Evolutionary conservation across 1,140 invertebrate genomes (phyloP).

Genomic region (Melanaphis sacchari): DNA sequence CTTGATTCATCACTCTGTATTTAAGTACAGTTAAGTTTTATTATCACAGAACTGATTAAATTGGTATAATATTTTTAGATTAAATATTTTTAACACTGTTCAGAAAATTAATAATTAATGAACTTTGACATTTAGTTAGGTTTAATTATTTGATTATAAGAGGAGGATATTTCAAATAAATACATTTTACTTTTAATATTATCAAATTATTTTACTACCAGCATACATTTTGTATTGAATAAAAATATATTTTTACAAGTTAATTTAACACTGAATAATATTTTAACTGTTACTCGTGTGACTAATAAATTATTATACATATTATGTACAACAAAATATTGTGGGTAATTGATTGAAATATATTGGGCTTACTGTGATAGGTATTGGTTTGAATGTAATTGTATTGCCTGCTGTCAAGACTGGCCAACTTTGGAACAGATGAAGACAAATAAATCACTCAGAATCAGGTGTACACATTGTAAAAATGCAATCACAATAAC

Average conservation of each 20-base stretch:
- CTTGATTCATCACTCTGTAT: no score
- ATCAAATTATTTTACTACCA: no score
- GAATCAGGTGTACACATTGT: constrained; percentile 69
- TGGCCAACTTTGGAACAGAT: constrained; percentile 84
- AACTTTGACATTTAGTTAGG: background rate
- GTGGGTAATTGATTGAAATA: background rate
- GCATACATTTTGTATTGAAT: background rate
- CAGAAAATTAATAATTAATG: background rate
- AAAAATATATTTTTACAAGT: background rate
- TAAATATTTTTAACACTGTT: background rate
- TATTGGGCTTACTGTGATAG: constrained; percentile 63
- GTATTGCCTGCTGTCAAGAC: constrained; percentile 79
- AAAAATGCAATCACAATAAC: constrained; percentile 70
- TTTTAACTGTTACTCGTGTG: no score
- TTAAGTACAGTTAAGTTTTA: no score
- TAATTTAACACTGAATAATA: background rate
- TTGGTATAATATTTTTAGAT: background rate
- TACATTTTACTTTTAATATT: no score
- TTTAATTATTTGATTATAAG: background rate
- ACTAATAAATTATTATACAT: background rate
- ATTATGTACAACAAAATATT: background rate
- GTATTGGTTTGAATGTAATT: constrained; percentile 89
- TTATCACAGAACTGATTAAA: background rate
- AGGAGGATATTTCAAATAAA: background rate
- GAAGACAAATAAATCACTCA: constrained; percentile 65